Evolutionary conservation across 2,797 vertebrate species (phyloP).

Genomic region (Muscicapa comitata): DNA sequence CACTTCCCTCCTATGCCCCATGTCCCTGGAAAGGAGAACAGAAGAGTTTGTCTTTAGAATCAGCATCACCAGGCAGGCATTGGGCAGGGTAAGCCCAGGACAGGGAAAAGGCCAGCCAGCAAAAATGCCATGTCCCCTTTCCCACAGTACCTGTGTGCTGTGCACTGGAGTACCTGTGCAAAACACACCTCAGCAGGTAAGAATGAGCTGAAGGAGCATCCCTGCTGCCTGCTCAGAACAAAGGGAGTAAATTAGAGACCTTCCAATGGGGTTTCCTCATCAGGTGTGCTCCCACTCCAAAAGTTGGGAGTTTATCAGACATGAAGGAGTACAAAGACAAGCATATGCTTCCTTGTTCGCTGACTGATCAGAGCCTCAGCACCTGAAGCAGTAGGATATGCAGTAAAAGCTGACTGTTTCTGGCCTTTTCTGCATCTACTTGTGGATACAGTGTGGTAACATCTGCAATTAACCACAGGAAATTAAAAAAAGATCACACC

Average conservation of each 20-base stretch:
- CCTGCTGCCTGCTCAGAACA: neutral
- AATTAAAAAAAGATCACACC: neutral
- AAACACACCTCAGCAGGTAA: neutral
- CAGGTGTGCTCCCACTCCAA: neutral
- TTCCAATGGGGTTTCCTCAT: rapidly evolving
- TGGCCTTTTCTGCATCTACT: neutral
- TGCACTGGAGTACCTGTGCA: neutral
- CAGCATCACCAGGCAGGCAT: neutral
- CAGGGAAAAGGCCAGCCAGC: neutral
- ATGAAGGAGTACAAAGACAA: neutral
- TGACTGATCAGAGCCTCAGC: neutral
- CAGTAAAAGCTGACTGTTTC: neutral
- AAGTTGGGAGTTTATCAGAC: neutral
- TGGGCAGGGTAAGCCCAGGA: neutral
- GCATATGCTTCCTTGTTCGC: neutral
- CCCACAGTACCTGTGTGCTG: neutral
- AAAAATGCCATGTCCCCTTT: neutral
- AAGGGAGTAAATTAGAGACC: neutral
- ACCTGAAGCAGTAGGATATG: neutral
- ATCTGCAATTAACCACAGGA: neutral
- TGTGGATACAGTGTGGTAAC: neutral
- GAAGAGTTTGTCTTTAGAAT: neutral
- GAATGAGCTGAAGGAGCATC: neutral
- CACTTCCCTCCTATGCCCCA: neutral
- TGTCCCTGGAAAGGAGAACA: neutral